Evolutionary conservation across 2,888 invertebrate species (phyloP).

Genomic region (Coremacera marginata): DNA sequence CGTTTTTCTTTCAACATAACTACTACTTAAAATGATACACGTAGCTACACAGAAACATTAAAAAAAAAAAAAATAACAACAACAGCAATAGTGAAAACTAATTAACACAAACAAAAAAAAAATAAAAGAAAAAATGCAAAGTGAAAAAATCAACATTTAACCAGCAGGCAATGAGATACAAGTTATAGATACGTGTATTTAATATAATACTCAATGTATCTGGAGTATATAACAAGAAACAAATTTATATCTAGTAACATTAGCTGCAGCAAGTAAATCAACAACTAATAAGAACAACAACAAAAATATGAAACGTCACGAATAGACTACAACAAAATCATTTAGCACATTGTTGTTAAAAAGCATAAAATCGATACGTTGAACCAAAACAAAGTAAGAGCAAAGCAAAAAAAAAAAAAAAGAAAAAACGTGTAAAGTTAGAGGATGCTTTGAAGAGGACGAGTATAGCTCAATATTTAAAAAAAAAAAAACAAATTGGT

Average conservation of each 20-base stretch:
- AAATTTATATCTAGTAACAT: not conserved
- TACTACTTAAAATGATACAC: conserved; percentile 6
- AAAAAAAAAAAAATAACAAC: not conserved
- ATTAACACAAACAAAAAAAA: not conserved
- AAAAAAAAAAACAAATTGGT: not conserved
- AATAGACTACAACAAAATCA: conserved; percentile 51
- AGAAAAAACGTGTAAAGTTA: not conserved
- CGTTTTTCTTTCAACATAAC: conserved; percentile 57
- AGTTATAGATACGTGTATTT: not conserved
- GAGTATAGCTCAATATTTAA: too few relatives aligned
- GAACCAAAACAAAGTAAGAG: not conserved
- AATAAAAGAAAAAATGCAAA: not conserved
- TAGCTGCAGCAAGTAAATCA: not conserved
- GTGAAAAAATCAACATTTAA: not conserved
- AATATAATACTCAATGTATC: conserved; percentile 14
- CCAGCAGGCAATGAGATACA: not conserved
- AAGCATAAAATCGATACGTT: conserved; percentile 50
- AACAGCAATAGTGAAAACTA: not conserved
- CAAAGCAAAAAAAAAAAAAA: not conserved
- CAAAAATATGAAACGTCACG: conserved; percentile 41
- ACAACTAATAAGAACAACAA: conserved; percentile 6
- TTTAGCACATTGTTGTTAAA: conserved; percentile 64
- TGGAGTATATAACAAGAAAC: conserved; percentile 31
- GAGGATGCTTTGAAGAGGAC: too few relatives aligned
- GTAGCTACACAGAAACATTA: not conserved